Evolutionary conservation across 2,113 vertebrate species (phyloP).

Genomic region (Aythya baeri): DNA sequence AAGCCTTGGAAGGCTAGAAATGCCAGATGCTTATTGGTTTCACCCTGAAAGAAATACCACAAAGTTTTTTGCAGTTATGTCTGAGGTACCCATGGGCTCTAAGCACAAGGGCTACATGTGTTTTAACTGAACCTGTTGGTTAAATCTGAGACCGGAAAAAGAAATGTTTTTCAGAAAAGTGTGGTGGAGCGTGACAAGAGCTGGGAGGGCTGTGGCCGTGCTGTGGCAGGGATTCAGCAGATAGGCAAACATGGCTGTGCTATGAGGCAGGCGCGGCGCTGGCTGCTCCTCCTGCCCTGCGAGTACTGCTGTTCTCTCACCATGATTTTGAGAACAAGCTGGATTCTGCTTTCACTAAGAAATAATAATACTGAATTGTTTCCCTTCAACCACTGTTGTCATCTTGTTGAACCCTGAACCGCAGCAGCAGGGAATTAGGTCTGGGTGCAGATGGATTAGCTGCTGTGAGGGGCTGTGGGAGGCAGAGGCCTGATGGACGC

Average conservation of each 20-base stretch:
- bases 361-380: background rate
- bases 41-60: background rate
- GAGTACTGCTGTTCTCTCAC: background rate
- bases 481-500: background rate
- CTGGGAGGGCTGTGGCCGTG: fast-evolving
- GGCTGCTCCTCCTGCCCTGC: background rate
- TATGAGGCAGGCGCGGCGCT: background rate
- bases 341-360: background rate
- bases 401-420: constrained; percentile 29
- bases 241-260: background rate
- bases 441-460: background rate
- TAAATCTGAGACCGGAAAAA: constrained; percentile 38
- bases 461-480: background rate
- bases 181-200: fast-evolving
- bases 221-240: fast-evolving
- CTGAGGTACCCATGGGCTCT: background rate
- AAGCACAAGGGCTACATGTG: background rate
- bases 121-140: background rate
- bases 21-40: background rate
- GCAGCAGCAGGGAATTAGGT: constrained; percentile 5
- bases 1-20: background rate
- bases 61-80: background rate
- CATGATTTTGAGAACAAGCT: background rate
- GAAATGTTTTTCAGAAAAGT: background rate
- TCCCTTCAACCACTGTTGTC: background rate